These are phyloP conservation scores for Alca torda DNA, from an alignment of 2,797 vertebrate genomes.

Conservation along the genomic window DNA sequence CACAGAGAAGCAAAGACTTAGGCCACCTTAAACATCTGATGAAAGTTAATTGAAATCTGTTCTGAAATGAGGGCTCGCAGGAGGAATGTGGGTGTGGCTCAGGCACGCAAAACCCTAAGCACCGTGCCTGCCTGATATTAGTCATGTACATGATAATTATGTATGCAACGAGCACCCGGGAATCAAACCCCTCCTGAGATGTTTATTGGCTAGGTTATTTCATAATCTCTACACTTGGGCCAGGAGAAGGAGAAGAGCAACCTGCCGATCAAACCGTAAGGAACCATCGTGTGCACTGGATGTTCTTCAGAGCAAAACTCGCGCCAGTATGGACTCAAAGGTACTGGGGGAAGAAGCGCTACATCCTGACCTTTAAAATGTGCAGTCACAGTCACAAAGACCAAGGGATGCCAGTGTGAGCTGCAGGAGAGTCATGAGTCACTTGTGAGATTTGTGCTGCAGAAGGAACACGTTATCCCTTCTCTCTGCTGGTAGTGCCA, in stretches of 20 bases:
- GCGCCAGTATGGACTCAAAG: neutral
- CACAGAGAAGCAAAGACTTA: neutral
- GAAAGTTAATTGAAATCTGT: conserved; percentile 43
- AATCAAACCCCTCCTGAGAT: neutral
- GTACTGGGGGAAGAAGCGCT: neutral
- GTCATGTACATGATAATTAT: conserved; percentile 4
- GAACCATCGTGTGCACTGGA: neutral
- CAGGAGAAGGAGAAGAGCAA: neutral
- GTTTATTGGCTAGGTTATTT: conserved; percentile 7
- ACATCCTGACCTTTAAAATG: conserved; percentile 39
- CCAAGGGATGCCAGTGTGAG: neutral
- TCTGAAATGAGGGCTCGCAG: neutral
- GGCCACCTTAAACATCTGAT: conserved; percentile 41
- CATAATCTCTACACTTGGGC: neutral
- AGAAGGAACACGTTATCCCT: conserved; percentile 54
- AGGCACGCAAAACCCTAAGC: neutral
- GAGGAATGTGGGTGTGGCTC: conserved; percentile 47
- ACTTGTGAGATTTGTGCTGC: conserved; percentile 47
- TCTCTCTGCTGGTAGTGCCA: conserved; percentile 58
- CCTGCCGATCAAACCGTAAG: neutral
- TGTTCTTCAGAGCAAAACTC: neutral
- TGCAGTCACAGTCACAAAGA: conserved; percentile 25
- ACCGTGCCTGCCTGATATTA: conserved; percentile 3
- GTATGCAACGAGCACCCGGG: neutral
- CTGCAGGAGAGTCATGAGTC: conserved; percentile 56